Conservation (phyloP, 2,113 vertebrate species). For the Chrysochloris asiatica region DNA sequence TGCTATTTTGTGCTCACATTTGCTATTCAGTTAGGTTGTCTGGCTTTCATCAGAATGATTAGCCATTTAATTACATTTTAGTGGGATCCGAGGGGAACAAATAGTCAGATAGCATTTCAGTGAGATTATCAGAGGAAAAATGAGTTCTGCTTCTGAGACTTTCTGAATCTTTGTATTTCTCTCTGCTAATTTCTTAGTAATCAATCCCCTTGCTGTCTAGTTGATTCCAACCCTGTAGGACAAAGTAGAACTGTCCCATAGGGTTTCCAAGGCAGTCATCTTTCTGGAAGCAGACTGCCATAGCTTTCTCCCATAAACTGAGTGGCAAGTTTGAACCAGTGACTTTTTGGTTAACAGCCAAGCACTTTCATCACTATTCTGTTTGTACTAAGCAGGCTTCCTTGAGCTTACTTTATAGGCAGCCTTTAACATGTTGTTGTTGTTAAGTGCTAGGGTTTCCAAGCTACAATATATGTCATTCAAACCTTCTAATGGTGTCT, state of each 20-base stretch:
- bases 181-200: neutral
- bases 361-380: neutral
- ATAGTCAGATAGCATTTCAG: neutral
- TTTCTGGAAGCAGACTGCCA: neutral
- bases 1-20: conserved; percentile 45
- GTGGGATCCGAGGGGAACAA: neutral
- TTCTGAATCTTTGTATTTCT: conserved; percentile 28
- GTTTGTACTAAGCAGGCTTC: neutral
- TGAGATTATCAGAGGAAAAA: neutral
- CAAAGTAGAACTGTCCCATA: neutral
- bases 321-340: too few relatives aligned
- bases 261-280: neutral
- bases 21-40: conserved; percentile 49
- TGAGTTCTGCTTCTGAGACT: neutral
- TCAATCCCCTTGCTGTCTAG: neutral
- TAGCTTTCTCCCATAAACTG: neutral
- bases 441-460: too few relatives aligned
- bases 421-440: neutral
- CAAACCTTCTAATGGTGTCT: neutral
- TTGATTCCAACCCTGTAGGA: neutral
- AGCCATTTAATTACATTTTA: conserved; percentile 24
- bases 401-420: neutral
- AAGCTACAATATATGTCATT: neutral
- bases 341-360: neutral
- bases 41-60: conserved; percentile 51